These are phyloP conservation scores for Luperina nickerlii DNA, from an alignment of 2,888 invertebrate species.

Conservation along the genomic window DNA sequence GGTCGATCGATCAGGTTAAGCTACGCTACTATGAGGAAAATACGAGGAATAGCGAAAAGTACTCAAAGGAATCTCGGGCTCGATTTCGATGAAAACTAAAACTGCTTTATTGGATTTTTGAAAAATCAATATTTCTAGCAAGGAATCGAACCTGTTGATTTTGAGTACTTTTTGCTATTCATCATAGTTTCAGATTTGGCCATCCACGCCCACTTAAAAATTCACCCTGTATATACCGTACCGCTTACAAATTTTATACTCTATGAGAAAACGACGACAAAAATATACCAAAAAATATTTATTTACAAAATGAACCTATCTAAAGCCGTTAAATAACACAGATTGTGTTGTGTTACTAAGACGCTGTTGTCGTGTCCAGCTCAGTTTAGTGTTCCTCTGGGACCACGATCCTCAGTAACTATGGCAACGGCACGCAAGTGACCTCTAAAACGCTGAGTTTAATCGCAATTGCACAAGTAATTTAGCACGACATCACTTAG, in stretches of 20 bases:
- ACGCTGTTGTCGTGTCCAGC: conserved; percentile 68
- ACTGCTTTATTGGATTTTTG: too few species aligned
- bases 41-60: too few species aligned
- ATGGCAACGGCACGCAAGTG: conserved; percentile 73
- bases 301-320: conserved; percentile 42
- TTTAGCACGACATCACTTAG: conserved; percentile 67
- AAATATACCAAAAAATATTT: conserved; percentile 15
- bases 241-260: background rate
- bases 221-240: too few species aligned
- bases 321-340: conserved; percentile 64
- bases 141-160: too few species aligned
- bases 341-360: conserved; percentile 59
- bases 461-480: conserved; percentile 72
- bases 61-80: too few species aligned
- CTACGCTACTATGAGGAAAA: too few species aligned
- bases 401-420: conserved; percentile 68
- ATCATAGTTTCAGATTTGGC: too few species aligned
- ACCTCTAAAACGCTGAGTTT: conserved; percentile 70
- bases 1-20: too few species aligned
- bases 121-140: too few species aligned
- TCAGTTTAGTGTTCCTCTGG: conserved; percentile 70
- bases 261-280: background rate
- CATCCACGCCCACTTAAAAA: too few species aligned
- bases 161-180: too few species aligned
- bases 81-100: too few species aligned